These are phyloP conservation scores for Phallusia fumigata DNA, from an alignment of 23 tunicate genomes.

Conservation along the genomic window DNA sequence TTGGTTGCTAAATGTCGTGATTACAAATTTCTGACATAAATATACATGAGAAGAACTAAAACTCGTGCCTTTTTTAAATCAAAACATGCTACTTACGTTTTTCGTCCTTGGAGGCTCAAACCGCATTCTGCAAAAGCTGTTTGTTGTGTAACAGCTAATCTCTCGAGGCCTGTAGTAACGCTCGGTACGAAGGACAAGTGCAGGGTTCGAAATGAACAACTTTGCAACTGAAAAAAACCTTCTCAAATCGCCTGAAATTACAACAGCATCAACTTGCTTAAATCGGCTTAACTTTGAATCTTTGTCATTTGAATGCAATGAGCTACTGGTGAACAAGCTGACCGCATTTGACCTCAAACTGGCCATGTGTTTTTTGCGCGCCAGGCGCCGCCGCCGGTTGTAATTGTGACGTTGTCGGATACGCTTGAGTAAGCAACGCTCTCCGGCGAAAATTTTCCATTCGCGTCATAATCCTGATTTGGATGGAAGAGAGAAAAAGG, in stretches of 20 bases:
- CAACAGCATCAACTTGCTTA: no score
- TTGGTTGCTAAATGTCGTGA: no score
- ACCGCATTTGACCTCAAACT: neutral
- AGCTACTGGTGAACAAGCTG: no score
- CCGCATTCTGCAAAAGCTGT: neutral
- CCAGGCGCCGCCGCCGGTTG: slow-evolving; percentile 35
- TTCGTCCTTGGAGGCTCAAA: no score
- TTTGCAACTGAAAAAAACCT: no score
- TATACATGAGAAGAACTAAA: no score
- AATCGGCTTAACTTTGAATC: no score
- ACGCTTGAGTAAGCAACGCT: slow-evolving; percentile 38
- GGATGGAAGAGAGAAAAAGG: neutral
- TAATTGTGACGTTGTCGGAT: slow-evolving; percentile 11
- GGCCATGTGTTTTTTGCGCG: slow-evolving; percentile 1
- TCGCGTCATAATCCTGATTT: slow-evolving; percentile 16
- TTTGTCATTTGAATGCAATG: no score
- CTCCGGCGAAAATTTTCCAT: slow-evolving; percentile 43
- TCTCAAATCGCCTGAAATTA: no score
- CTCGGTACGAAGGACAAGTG: neutral
- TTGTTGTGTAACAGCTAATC: slow-evolving; percentile 1
- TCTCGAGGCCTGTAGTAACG: neutral
- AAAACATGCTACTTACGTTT: no score
- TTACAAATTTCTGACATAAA: no score
- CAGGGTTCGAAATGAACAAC: neutral
- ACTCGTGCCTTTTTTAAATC: no score